Conservation (phyloP, 2,113 vertebrate genomes). For the Muntiacus reevesi region DNA sequence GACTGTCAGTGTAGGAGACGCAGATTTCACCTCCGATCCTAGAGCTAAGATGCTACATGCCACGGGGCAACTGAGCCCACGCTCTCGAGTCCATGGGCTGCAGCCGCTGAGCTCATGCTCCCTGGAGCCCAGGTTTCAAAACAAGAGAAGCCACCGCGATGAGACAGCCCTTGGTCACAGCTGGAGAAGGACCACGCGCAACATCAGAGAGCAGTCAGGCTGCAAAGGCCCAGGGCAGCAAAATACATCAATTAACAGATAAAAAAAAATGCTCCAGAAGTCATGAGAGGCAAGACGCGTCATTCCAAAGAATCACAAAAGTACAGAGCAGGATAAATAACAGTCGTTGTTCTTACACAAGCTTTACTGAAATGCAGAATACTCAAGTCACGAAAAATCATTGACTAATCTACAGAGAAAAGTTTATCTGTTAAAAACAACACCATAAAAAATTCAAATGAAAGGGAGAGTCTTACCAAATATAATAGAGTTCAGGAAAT, state of each 20-base stretch:
- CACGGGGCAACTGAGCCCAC: not conserved
- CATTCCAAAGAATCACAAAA: not conserved
- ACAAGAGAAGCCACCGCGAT: not conserved
- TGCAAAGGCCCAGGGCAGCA: not conserved
- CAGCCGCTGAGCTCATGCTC: not conserved
- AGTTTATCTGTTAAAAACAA: not conserved
- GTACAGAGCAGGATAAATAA: not conserved
- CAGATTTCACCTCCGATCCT: not conserved
- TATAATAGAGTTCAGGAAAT: not conserved
- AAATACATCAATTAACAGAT: rapidly evolving
- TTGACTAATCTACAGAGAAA: not conserved
- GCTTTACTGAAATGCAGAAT: not conserved
- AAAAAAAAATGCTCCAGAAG: not conserved
- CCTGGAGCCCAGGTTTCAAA: not conserved
- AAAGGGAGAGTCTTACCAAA: not conserved
- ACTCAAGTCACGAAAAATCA: not conserved
- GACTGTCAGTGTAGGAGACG: not conserved
- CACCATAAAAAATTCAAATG: not conserved
- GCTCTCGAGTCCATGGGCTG: not conserved
- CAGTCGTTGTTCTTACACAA: not conserved
- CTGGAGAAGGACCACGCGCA: not conserved
- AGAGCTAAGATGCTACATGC: not conserved
- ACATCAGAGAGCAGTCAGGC: rapidly evolving
- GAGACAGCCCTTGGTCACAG: not conserved
- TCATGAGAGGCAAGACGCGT: not conserved